A percentile compares a stretch with the other conserved stretches of the same genome.
These are phyloP conservation scores for Xanthia icteritia DNA, from an alignment of 2,888 invertebrate genomes.

Conservation along the genomic window DNA sequence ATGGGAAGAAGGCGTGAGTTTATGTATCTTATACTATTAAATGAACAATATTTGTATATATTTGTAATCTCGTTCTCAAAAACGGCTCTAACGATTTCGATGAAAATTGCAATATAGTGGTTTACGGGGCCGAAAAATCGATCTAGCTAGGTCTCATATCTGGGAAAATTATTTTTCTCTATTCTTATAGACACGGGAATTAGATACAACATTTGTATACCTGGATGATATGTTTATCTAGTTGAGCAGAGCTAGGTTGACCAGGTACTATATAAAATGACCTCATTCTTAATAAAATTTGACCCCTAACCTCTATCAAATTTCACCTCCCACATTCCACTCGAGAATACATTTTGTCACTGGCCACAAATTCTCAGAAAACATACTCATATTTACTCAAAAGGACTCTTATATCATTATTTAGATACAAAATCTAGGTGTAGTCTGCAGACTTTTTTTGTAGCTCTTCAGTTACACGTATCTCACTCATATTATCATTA, in stretches of 20 bases:
- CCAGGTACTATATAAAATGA: background rate
- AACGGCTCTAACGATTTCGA: too few species aligned
- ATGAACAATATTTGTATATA: too few species aligned
- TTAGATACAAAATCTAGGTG: slow-evolving; percentile 20
- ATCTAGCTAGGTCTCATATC: too few species aligned
- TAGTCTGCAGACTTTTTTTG: slow-evolving; percentile 32
- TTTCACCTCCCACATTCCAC: background rate
- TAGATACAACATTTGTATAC: too few species aligned
- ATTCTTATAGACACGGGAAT: too few species aligned
- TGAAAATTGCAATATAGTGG: too few species aligned
- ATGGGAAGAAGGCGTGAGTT: background rate
- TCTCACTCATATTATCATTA: background rate
- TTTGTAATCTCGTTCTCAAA: too few species aligned
- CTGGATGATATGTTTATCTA: too few species aligned
- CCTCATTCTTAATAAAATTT: background rate
- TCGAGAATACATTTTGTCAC: background rate
- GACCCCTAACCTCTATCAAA: background rate
- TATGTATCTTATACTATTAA: too few species aligned
- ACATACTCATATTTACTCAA: background rate
- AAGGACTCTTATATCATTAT: slow-evolving; percentile 6
- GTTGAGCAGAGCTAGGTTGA: too few species aligned
- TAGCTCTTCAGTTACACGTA: background rate
- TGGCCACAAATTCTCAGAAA: slow-evolving; percentile 11
- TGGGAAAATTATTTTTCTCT: too few species aligned
- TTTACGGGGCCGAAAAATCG: too few species aligned